These are phyloP conservation scores for Cryptocephalus primarius DNA, from an alignment of 2,888 invertebrate species.

Conservation along the genomic window DNA sequence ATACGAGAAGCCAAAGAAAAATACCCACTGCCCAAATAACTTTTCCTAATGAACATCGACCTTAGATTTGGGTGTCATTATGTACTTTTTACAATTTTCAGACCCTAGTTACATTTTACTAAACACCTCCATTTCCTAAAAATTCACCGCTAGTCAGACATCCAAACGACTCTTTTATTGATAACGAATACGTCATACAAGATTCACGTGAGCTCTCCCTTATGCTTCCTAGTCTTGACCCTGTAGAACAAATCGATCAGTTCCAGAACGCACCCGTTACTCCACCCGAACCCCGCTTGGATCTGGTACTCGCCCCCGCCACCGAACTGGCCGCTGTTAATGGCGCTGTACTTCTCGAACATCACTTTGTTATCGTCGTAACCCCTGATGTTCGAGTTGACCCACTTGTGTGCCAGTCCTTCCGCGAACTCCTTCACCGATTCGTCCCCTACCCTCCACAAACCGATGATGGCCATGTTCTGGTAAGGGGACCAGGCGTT, in stretches of 20 bases:
- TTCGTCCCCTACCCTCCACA: conserved; percentile 42
- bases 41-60: too few species aligned
- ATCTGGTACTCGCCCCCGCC: conserved; percentile 61
- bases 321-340: conserved; percentile 53
- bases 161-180: too few species aligned
- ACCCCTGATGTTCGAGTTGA: conserved; percentile 53
- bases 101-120: too few species aligned
- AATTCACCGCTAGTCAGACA: too few species aligned
- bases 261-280: conserved; percentile 28
- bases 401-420: conserved; percentile 58
- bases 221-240: conserved; percentile 15
- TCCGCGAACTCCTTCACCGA: conserved; percentile 47
- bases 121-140: too few species aligned
- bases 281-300: conserved; percentile 32
- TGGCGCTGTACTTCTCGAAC: conserved; percentile 65
- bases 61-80: too few species aligned
- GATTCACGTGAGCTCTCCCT: not conserved
- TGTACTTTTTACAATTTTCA: too few species aligned
- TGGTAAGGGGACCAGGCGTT: conserved; percentile 82
- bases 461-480: conserved; percentile 58
- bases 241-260: conserved; percentile 45
- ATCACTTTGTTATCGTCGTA: conserved; percentile 49
- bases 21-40: too few species aligned
- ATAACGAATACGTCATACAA: too few species aligned
- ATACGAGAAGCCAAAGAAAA: too few species aligned